Evolutionary conservation across 2,888 invertebrate species (phyloP), one percentile per base, ranked within the genome.

Genomic region (Anodontia alba): DNA sequence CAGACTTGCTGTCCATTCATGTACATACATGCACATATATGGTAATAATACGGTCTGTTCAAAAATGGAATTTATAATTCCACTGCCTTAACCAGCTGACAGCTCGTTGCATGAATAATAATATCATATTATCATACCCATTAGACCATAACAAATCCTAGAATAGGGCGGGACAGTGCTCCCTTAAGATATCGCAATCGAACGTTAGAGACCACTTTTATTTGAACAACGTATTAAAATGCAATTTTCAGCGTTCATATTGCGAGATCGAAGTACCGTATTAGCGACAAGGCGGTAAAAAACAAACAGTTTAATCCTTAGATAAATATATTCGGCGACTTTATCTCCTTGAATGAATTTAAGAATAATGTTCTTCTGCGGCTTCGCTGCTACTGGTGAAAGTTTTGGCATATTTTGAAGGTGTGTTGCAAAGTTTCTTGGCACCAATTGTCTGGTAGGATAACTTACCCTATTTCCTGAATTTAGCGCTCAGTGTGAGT

Each of bases 331-430:
- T 54, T 54, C 26, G 54, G 54, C 54, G 54, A 54, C 54, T n/a
- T 54, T 54, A 54, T 54, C 54, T n/a, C 54, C 23, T 54, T 54
- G 54, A 26, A 26, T 26, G 54, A n/a, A 54, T 54, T 54, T 23
- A 7, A 54, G 54, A 54, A 26, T 26, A 1, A 54, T 54, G 54
- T 26, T 23, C 26, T 26, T 54, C 54, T 54, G 26, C 2, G 54
- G 12, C 54, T 54, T 26, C 26, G 3, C 54, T 26, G 54, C 54
- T 54, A 54, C 54, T 54, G 54, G 54, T 23, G 2, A 54, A 54
- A 26, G n/a, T 54, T 54, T 54, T 54, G 54, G 54, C 54, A 54
- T 54, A 26, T 54, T 26, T 54, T 54, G 54, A 54, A n/a, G 54
- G 54, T 26, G 54, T 54, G 54, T 5, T 54, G 23, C n/a, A 54